Evolutionary conservation across 2,888 invertebrate species (phyloP).

Genomic region (Polylopha cassiicola): DNA sequence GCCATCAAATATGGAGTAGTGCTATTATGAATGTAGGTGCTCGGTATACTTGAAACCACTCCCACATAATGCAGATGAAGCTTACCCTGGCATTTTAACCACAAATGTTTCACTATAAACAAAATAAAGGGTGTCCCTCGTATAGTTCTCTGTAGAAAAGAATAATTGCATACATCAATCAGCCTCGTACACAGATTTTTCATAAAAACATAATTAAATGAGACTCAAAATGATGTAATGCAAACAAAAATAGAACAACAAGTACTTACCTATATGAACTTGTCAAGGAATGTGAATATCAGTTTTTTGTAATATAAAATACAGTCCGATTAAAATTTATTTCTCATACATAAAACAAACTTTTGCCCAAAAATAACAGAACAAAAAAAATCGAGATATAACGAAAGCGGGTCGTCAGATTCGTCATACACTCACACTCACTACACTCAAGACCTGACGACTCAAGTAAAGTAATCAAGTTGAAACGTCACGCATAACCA

Average conservation of each 20-base stretch:
- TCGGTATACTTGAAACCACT: constrained; percentile 49
- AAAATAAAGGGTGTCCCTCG: constrained; percentile 29
- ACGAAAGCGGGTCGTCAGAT: too few relatives aligned
- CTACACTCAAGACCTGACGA: too few relatives aligned
- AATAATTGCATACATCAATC: constrained; percentile 36
- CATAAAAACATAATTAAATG: constrained; percentile 14
- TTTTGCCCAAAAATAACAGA: too few relatives aligned
- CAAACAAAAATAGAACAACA: constrained; percentile 46
- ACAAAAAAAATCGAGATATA: too few relatives aligned
- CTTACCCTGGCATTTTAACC: constrained; percentile 74
- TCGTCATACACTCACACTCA: too few relatives aligned
- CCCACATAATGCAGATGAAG: constrained; percentile 56
- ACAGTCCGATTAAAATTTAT: too few relatives aligned
- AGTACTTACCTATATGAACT: constrained; percentile 13
- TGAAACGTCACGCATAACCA: too few relatives aligned
- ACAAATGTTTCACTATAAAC: constrained; percentile 33
- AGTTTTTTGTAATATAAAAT: too few relatives aligned
- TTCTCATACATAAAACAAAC: too few relatives aligned
- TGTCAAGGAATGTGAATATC: background rate
- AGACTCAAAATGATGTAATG: constrained; percentile 51
- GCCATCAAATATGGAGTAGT: constrained; percentile 9
- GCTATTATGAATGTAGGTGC: constrained; percentile 34
- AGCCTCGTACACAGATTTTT: constrained; percentile 14
- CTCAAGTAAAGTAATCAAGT: too few relatives aligned
- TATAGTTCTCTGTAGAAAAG: constrained; percentile 51